Conservation (phyloP, 2,888 invertebrate genomes). For the Mythimna pallens region DNA sequence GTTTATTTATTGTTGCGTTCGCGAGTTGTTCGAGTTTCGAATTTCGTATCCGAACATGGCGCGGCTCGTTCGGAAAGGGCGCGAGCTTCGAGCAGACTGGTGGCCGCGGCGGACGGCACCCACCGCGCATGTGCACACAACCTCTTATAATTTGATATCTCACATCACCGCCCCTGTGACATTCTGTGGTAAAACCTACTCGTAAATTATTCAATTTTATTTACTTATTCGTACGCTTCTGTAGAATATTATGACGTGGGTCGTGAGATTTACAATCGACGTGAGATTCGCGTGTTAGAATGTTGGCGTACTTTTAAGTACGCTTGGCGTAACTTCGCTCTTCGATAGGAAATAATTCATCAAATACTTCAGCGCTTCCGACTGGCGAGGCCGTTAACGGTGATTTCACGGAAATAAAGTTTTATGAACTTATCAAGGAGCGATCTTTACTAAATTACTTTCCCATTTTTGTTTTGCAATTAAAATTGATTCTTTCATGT, state of each 20-base stretch:
- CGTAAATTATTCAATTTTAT: constrained; percentile 88
- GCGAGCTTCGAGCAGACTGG: constrained; percentile 84
- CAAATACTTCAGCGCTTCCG: constrained; percentile 37
- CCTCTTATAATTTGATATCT: constrained; percentile 89
- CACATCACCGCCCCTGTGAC: constrained; percentile 87
- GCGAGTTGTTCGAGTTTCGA: constrained; percentile 76
- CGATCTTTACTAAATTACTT: background rate
- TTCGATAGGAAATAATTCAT: constrained; percentile 44
- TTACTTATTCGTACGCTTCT: constrained; percentile 81
- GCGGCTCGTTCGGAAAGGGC: constrained; percentile 79
- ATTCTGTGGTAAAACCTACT: constrained; percentile 86
- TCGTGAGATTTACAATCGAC: constrained; percentile 69
- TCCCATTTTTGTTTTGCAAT: background rate
- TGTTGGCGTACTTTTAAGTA: constrained; percentile 34
- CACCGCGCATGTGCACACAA: constrained; percentile 84
- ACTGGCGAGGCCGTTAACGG: constrained; percentile 19
- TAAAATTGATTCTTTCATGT: no score
- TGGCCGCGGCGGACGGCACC: constrained; percentile 71
- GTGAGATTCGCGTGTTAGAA: constrained; percentile 37
- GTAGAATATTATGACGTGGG: constrained; percentile 74
- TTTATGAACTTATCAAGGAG: constrained; percentile 34
- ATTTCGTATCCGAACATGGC: constrained; percentile 74
- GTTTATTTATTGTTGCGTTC: constrained; percentile 67
- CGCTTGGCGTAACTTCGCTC: constrained; percentile 37
- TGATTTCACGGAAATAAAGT: constrained; percentile 36